Percentiles rank a stretch among this genome's conserved stretches.
phyloP scores from a whole-genome alignment of 1,140 invertebrate species.

The Musca vetustissima region DNA sequence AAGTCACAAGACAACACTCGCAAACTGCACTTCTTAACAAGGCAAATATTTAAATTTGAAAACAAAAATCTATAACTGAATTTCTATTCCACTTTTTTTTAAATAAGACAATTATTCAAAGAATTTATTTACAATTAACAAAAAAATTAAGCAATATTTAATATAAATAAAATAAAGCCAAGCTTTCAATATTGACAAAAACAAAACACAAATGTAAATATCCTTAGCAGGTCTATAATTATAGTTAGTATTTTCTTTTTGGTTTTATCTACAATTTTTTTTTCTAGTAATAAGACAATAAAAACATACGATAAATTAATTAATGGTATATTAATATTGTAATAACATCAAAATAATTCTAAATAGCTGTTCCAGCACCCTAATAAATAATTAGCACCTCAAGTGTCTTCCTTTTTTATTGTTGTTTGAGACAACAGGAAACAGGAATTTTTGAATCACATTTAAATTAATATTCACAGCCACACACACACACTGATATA shows the following conservation, averaged over 20 bases:
- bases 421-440: no score
- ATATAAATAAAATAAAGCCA: not conserved
- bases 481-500: not conserved
- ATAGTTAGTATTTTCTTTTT: no score
- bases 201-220: not conserved
- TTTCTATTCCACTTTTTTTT: no score
- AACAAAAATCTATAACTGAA: not conserved
- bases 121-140: no score
- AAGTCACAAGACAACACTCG: constrained; percentile 1
- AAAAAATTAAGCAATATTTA: constrained; percentile 5
- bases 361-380: no score
- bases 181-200: constrained; percentile 4
- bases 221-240: no score
- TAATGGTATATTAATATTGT: not conserved
- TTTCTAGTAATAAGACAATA: not conserved
- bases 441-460: not conserved
- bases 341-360: no score
- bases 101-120: no score
- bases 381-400: not conserved
- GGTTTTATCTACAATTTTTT: no score
- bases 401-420: constrained; percentile 17
- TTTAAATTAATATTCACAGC: not conserved
- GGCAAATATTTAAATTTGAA: no score
- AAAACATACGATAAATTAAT: not conserved
- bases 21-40: not conserved